These are phyloP conservation scores for Cheiracanthium punctorium DNA, from an alignment of 2,888 invertebrate species.

Conservation along the genomic window DNA sequence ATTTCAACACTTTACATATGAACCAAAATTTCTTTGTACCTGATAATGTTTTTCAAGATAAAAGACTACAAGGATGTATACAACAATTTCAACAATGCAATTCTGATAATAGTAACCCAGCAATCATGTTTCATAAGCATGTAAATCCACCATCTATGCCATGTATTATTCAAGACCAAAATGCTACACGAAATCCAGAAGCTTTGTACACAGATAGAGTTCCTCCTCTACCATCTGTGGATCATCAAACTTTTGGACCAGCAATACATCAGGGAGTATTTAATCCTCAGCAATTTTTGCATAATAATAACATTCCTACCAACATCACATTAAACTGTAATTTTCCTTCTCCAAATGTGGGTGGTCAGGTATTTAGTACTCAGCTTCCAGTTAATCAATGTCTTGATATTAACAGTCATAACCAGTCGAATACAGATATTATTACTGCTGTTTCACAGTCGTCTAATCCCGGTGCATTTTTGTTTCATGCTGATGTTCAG, in stretches of 20 bases:
- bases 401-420: conserved; percentile 49
- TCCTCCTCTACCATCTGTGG: conserved; percentile 49
- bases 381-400: conserved; percentile 66
- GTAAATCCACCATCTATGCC: conserved; percentile 40
- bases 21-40: conserved; percentile 62
- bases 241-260: conserved; percentile 46
- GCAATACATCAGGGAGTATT: conserved; percentile 50
- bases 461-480: conserved; percentile 48
- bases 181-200: conserved; percentile 32
- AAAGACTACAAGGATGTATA: conserved; percentile 54
- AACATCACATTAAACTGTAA: conserved; percentile 61
- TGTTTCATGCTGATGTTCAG: conserved; percentile 54
- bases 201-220: conserved; percentile 52
- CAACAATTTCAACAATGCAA: conserved; percentile 54
- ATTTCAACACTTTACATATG: conserved; percentile 35
- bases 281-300: conserved; percentile 59
- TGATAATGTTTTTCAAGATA: conserved; percentile 65
- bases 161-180: conserved; percentile 52
- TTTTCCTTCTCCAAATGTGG: conserved; percentile 51
- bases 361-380: conserved; percentile 55
- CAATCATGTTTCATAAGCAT: conserved; percentile 64
- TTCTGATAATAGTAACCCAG: conserved; percentile 32
- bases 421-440: conserved; percentile 35
- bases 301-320: conserved; percentile 47
- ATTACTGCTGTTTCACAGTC: conserved; percentile 53